Evolutionary conservation across 2,113 vertebrate genomes (phyloP), one percentile per base, ranked within the genome.

Genomic region (Halichoeres trimaculatus): DNA sequence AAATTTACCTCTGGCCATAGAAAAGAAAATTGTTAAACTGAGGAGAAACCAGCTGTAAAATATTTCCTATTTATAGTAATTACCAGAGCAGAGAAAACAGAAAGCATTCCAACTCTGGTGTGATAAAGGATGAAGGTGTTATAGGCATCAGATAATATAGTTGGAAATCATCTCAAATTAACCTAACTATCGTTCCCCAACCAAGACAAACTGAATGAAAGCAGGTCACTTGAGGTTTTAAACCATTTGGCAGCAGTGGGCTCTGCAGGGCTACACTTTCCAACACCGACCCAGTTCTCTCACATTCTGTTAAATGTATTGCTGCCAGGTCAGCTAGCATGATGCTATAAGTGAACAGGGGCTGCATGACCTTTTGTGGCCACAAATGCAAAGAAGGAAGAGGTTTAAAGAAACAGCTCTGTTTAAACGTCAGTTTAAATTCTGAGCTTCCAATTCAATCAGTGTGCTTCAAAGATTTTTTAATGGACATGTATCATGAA

Each of bases 231-330:
- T 74, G 58, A 69, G 60, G 70, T 83, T 78, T 70, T 63, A 57
- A 57, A 84, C 74, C 61, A 24, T 80, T 72, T 48, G 72, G 74
- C 76, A 79, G 52, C 51, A 63, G 55, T 60, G 63, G 63, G 77
- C 70, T 70, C 52, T 72, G 64, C 66, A 56, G 41, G 67, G 51
- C 62, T 26, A 48, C 66, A 65, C 84, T 81, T 83, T 62, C 69
- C 74, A 34, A 78, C 85, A 79, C 41, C 86, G 88, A 88, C 89
- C 88, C 80, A 86, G 35, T 84, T 93, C 85, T 76, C 80, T 93
- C 90, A 91, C 74, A 72, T 81, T 86, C 67, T 72, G 86, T 92
- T 87, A 91, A 72, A 62, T 61, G 70, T 24, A 12, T 17, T 17
- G 71, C 59, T 81, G 54, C 52, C 78, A 83, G 78, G 73, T 81